Conservation (phyloP, 2,797 vertebrate species). For the Pipistrellus pipistrellus region DNA sequence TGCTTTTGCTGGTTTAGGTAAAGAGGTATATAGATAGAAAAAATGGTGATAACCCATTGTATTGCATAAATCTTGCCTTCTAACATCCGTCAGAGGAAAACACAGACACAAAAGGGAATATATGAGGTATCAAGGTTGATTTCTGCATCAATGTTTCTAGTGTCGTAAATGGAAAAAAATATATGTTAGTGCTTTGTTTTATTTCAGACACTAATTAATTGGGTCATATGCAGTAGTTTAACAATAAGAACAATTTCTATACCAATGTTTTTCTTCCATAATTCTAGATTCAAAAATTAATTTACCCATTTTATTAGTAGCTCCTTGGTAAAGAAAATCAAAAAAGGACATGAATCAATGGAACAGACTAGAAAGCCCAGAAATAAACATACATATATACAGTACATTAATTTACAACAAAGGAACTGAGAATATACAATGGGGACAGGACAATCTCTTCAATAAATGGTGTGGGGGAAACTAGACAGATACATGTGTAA, state of each 20-base stretch:
- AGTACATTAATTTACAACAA: neutral
- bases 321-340: neutral
- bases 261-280: neutral
- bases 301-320: neutral
- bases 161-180: neutral
- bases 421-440: neutral
- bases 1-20: neutral
- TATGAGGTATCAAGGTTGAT: neutral
- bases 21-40: neutral
- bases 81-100: neutral
- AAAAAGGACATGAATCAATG: neutral
- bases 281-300: neutral
- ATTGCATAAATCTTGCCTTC: neutral
- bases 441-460: neutral
- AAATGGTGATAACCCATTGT: neutral
- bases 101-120: neutral
- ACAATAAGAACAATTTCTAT: neutral
- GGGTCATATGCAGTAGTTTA: neutral
- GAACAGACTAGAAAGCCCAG: neutral
- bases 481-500: neutral
- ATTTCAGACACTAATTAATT: neutral
- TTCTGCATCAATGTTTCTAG: neutral
- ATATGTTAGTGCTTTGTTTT: neutral
- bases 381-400: neutral
- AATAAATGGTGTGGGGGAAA: neutral